Base-by-base conservation (phyloP, 1,140 invertebrate genomes). In the Leucophenga varia region DNA sequence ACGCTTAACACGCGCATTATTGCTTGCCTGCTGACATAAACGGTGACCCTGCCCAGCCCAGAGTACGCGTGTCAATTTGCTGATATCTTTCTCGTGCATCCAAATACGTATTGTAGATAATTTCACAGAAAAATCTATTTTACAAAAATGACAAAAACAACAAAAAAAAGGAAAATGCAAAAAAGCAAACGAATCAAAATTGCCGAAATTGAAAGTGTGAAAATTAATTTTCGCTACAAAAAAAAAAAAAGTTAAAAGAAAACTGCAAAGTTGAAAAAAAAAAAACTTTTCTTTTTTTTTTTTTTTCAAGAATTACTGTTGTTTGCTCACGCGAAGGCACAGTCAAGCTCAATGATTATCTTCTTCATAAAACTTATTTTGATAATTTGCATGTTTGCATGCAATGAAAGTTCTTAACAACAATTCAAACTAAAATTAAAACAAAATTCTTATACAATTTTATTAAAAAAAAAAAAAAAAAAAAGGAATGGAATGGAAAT, bases 61-160 rank as follows among this genome's bases (percentile, higher is more conserved):
- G 9, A 95, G 79, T 2, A 93, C 87, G 60, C 88, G 85, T 64
- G 91, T 88, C 35, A 95, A 76, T 59, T 88, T 86, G 14, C 82
- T 82, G 61, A 94, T 80, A 73, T 94, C 89, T 65, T 87, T 82
- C 68, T 93, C 91, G 69, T 93, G 89, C 52, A 94, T 93, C 91
- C 91, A 95, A 77, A 92, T 91, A 49, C 90, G 79, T 50, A 95
- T 92, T 59, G 92, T 93, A 32, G 91, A 87, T 25, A 88, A 84
- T 61, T 89, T 90, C 57, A 89, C 84, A 60, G 85, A 85, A 61
- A 88, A 76, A 72, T 76, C 86, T 85, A 71, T 65, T 65, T n/a
- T 57, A 52, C 13, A n/a, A 34, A n/a, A 34, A 14, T n/a, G 8
- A 5, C 13, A n/a, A 14, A 43, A 17, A 16, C 10, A 41, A 37